Conservation (phyloP, 2,113 vertebrate species). For the Oriolus oriolus region DNA sequence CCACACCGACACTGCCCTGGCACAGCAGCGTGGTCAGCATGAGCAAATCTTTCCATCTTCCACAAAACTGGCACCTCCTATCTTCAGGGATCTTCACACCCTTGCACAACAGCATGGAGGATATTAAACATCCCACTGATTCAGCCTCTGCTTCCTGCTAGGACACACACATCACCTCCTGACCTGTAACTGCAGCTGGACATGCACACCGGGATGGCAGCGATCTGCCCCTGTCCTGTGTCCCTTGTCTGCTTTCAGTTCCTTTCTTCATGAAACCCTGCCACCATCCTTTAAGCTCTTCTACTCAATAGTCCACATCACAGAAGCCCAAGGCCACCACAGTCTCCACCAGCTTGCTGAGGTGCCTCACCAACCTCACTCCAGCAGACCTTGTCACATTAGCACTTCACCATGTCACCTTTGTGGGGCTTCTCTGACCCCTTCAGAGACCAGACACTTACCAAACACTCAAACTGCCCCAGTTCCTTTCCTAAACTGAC, state of each 20-base stretch:
- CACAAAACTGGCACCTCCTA: conserved; percentile 24
- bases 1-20: background rate
- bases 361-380: background rate
- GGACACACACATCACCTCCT: background rate
- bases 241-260: background rate
- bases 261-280: background rate
- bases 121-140: background rate
- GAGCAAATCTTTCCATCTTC: background rate
- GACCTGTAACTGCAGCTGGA: background rate
- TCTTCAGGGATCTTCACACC: conserved; percentile 43
- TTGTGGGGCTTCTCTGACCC: background rate
- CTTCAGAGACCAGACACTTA: background rate
- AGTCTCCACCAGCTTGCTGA: background rate
- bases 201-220: background rate
- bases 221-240: background rate
- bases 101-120: background rate
- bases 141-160: background rate
- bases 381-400: background rate
- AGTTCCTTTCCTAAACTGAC: background rate
- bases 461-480: background rate
- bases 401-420: fast-evolving
- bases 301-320: background rate
- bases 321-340: background rate
- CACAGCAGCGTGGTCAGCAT: background rate
- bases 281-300: background rate